Evolutionary conservation across 2,888 invertebrate species (phyloP).

Genomic region (Acanthopleura granulata): DNA sequence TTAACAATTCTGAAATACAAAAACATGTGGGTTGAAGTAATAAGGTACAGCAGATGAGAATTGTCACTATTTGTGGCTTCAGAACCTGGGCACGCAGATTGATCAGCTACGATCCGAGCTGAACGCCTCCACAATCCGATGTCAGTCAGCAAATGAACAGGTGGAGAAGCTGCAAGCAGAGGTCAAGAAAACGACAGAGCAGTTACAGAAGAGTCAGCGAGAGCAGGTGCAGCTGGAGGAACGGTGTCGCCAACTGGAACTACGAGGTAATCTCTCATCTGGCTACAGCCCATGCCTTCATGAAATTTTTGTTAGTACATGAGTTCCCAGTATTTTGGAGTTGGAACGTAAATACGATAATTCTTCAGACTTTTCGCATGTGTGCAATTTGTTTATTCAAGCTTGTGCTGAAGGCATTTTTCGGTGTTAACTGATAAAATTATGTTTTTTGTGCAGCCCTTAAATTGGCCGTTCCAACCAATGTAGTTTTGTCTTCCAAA

Average conservation of each 20-base stretch:
- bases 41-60: too few relatives aligned
- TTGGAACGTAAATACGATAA: background rate
- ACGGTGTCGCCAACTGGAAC: slow-evolving; percentile 52
- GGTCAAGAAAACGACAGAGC: slow-evolving; percentile 49
- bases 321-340: too few relatives aligned
- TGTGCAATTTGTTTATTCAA: too few relatives aligned
- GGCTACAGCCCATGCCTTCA: background rate
- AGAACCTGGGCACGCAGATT: slow-evolving; percentile 46
- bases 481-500: too few relatives aligned
- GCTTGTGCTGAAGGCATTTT: background rate
- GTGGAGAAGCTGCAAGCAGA: slow-evolving; percentile 45
- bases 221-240: slow-evolving; percentile 51
- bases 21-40: too few relatives aligned
- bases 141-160: slow-evolving; percentile 40
- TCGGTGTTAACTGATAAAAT: too few relatives aligned
- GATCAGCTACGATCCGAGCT: slow-evolving; percentile 39
- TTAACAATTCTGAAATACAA: too few relatives aligned
- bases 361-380: background rate
- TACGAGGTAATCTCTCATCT: slow-evolving; percentile 43
- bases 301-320: too few relatives aligned
- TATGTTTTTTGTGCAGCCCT: too few relatives aligned
- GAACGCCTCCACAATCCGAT: slow-evolving; percentile 40
- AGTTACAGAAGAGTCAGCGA: slow-evolving; percentile 49
- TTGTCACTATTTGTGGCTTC: background rate
- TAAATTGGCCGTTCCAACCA: too few relatives aligned